Evolutionary conservation across 1,140 invertebrate genomes (phyloP), one percentile per base, ranked within the genome.

Genomic region (Cardiocondyla obscurior): DNA sequence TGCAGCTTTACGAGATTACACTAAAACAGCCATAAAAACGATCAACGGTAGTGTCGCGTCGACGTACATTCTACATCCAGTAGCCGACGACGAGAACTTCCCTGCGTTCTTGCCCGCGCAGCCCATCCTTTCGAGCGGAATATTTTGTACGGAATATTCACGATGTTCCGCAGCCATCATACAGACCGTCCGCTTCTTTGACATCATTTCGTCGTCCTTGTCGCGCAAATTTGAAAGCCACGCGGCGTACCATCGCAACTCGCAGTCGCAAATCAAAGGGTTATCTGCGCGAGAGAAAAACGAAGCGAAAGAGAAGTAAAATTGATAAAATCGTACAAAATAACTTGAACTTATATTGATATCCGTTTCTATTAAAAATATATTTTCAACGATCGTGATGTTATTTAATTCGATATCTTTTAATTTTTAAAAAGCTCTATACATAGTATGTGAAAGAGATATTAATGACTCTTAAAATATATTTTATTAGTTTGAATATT

Each of bases 201-300:
- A 96, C 95, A 97, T 97, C 95, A 96, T 96, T 89, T 97, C 97
- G 90, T 97, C 97, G 85, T 98, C 97, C 73, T 96, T 96, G 90
- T 97, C 96, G 60, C 96, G 95, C 2, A 97, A 94, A 81, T 96
- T 96, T 62, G 96, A 95, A 85, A 98, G 91, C 96, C 97, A 98
- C 46, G 96, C 95, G 51, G 96, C 95, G 91, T 98, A 97, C 98
- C 98, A 99, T 58, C 96, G 95, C 57, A 99, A 94, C 84, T 98
- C 96, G 90, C 98, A 99, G 85, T 97, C 96, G 91, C 98, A 99
- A 51, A 96, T 94, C 84, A 99, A 92, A 0, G 97, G 97, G 93
- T 99, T 99, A 94, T 98, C 98, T 98, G 92, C 5, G 30, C 57
- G 16, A 62, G 28, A 46, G 14, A 28, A 49, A 83, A 77, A 44